Conservation (phyloP, 2,888 invertebrate species). For the Agrotis exclamationis region DNA sequence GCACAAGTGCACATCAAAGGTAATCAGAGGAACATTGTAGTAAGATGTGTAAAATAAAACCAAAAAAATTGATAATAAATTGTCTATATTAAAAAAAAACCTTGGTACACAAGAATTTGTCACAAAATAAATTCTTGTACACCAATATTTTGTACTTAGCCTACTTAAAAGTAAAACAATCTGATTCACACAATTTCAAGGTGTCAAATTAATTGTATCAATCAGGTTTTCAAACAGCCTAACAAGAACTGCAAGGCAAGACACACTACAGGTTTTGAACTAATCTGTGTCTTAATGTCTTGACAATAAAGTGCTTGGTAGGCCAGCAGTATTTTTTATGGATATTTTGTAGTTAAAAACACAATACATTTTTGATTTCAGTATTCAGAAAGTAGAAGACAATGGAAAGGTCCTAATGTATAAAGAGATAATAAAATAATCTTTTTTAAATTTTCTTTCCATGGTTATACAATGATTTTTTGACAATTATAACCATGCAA, state of each 20-base stretch:
- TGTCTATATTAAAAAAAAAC: conserved; percentile 59
- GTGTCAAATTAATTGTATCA: conserved; percentile 19
- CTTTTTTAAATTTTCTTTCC: too few species aligned
- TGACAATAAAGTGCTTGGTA: conserved; percentile 26
- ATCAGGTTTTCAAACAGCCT: conserved; percentile 15
- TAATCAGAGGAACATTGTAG: not conserved
- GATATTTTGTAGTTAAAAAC: conserved; percentile 36
- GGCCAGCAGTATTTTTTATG: not conserved
- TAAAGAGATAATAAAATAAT: too few species aligned
- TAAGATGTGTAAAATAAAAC: conserved; percentile 34
- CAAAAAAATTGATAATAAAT: conserved; percentile 32
- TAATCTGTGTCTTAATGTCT: not conserved
- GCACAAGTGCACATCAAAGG: not conserved
- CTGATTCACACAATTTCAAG: conserved; percentile 17
- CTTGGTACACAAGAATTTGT: conserved; percentile 50
- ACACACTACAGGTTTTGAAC: not conserved
- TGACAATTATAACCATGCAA: too few species aligned
- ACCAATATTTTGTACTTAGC: conserved; percentile 56
- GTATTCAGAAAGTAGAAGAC: too few species aligned
- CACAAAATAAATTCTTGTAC: conserved; percentile 28
- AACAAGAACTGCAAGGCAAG: conserved; percentile 6
- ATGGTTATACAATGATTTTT: too few species aligned
- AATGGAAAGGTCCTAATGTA: too few species aligned
- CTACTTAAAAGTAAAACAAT: conserved; percentile 52
- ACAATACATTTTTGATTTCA: not conserved